Evolutionary conservation across 2,113 vertebrate genomes (phyloP).

Genomic region (Gila orcuttii): DNA sequence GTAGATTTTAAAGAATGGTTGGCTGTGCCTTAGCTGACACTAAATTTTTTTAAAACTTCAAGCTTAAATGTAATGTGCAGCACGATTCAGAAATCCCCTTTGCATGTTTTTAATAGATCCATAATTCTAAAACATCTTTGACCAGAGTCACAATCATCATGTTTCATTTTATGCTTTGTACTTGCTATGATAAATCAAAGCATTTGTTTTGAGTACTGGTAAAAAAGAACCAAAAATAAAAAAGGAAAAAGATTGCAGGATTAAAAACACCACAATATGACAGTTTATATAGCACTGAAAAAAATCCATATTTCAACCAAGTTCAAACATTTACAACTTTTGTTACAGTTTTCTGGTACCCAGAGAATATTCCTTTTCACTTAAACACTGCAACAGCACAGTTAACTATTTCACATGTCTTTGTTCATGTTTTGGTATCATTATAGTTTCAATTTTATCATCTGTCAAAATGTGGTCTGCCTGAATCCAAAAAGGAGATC

Average conservation of each 20-base stretch:
- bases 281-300: neutral
- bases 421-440: neutral
- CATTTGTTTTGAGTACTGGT: neutral
- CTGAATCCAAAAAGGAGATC: neutral
- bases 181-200: neutral
- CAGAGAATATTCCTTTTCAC: neutral
- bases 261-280: neutral
- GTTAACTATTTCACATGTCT: constrained; percentile 1
- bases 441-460: neutral
- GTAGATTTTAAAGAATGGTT: neutral
- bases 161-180: neutral
- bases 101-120: neutral
- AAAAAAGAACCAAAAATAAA: neutral
- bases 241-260: neutral
- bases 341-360: neutral
- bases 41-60: neutral
- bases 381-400: neutral
- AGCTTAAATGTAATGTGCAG: neutral
- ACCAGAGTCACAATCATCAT: neutral
- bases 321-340: neutral
- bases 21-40: neutral
- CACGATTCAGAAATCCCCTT: neutral
- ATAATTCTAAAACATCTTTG: neutral
- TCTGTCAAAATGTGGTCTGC: constrained; percentile 35
- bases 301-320: neutral